Conservation (phyloP, 2,113 vertebrate genomes). For the Thalassarche chlororhynchos region DNA sequence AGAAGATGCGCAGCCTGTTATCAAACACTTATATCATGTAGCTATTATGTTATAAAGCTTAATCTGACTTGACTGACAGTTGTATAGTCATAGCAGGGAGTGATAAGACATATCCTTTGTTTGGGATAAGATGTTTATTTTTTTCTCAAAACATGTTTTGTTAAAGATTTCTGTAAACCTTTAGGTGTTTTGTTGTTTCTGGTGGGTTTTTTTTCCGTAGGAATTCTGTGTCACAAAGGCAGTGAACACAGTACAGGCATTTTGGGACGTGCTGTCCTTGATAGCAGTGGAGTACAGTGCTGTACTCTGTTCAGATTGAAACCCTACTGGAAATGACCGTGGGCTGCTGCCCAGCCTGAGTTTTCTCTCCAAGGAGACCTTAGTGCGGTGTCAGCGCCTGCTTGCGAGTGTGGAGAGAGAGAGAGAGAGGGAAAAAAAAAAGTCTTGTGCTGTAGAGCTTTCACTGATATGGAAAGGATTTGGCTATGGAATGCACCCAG, state of each 20-base stretch:
- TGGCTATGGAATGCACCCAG: neutral
- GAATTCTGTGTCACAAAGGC: neutral
- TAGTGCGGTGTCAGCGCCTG: neutral
- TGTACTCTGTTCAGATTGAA: neutral
- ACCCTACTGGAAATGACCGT: neutral
- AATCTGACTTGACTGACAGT: neutral
- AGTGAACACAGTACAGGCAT: neutral
- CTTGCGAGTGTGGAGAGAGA: neutral
- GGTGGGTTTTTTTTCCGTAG: fast-evolving
- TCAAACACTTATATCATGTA: neutral
- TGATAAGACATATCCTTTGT: neutral
- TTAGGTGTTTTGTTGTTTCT: neutral
- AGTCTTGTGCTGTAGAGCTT: neutral
- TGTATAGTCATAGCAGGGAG: neutral
- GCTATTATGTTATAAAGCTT: neutral
- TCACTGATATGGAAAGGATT: neutral
- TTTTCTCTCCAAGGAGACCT: neutral
- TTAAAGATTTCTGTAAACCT: neutral
- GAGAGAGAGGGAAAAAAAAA: neutral
- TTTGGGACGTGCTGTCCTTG: neutral
- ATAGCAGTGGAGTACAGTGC: neutral
- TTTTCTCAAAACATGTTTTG: neutral
- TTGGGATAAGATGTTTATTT: neutral
- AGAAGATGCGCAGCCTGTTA: neutral
- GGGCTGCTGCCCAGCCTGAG: neutral